Evolutionary conservation across 2,888 invertebrate species (phyloP), one percentile per base, ranked within the genome.

Genomic region (Prosopocoilus inquinatus): DNA sequence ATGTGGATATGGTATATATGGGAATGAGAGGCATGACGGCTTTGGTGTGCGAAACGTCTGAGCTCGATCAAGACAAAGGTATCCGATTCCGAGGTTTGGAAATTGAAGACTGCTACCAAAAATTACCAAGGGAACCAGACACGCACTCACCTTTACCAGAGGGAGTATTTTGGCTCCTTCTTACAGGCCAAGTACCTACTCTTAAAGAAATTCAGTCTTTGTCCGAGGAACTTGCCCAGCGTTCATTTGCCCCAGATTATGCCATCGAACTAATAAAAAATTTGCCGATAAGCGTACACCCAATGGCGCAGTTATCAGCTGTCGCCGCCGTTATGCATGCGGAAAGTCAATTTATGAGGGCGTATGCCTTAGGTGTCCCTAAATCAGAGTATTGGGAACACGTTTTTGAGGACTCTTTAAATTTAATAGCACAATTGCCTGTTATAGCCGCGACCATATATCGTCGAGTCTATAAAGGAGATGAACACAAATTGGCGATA

Each of bases 1-100:
- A 50, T 7, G 54, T 64, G 0, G 55, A 61, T 45, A 55, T 55
- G 86, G 84, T 33, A 87, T 89, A 96, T 79, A 95, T 96, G 66
- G 96, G 96, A 47, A 97, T 96, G 96, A 83, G 96, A 71, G 94
- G 95, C 34, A 95, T 96, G 80, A 94, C 94, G 76, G 95, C 94
- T 62, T 80, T 97, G 57, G 92, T 96, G 2, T 94, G 94, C 79
- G 96, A 96, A 78, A 95, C 96, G 1, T 96, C 96, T 9, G 94
- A 96, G 32, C 80, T 96, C 64, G 96, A 97, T 75, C 86, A 96
- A 1, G 95, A 96, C 60, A 96, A 96, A 77, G 96, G 96, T 62
- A 96, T 97, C 78, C 82, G 94, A 61, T 97, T 96, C 84, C 88
- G 96, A 56, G 96, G 95, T 33, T 86, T 91, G 70, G 91, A 93